Evolutionary conservation across 2,797 vertebrate species (phyloP), one percentile per base, ranked within the genome.

Genomic region (Myioborus miniatus): DNA sequence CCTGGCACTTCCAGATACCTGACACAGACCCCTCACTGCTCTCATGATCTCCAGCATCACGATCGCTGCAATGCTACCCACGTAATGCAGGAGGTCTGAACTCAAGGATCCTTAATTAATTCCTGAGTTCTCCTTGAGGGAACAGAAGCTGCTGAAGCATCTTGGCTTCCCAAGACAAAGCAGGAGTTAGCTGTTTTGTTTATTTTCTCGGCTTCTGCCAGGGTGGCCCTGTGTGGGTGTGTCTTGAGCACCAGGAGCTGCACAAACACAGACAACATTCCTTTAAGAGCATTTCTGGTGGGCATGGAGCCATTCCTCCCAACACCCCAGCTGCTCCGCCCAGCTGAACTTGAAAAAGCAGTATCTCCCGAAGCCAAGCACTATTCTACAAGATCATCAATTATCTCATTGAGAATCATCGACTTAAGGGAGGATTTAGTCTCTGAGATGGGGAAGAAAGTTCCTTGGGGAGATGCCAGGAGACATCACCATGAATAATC

Each of bases 51-150:
- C 1, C 0, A 64, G 53, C 37, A 87, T 12, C 30, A 10, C 0
- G 0, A 37, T 5, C 0, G 1, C 30, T 64, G 34, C 59, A 76
- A 32, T 1, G 1, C 12, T 18, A n/a, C 29, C 24, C 15, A 24
- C 0, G 0, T 2, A 0, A 27, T 0, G 0, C 34, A 78, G n/a
- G 47, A 63, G 27, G 8, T 44, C 17, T 76, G 55, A 76, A 47
- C 27, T 78, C 58, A 63, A 58, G 30, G 22, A 76, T 55, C 15
- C 43, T 72, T 30, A 56, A 70, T 39, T 62, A 67, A 56, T 58
- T 64, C 46, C 30, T 8, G 17, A 36, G 30, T 67, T 24, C 13
- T 76, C 34, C 8, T 3, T 11, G 23, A 82, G 64, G 53, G 85
- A 89, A 58, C n/a, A 85, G 46, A 87, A 96, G 43, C 15, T 12